Evolutionary conservation across 2,797 vertebrate species (phyloP).

Genomic region (Tamandua tetradactyla): DNA sequence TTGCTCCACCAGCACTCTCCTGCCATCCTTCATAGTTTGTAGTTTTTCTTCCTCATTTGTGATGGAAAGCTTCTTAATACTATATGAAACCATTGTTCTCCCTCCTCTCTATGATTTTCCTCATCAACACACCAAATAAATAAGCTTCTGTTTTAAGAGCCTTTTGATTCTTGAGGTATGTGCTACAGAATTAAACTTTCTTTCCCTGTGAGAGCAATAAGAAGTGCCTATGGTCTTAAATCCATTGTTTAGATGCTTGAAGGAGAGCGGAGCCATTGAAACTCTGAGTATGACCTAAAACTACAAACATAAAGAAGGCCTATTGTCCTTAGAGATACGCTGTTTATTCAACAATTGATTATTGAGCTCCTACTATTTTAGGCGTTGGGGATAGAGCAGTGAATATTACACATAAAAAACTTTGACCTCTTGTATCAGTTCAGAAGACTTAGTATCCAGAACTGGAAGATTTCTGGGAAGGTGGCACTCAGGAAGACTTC

Average conservation of each 20-base stretch:
- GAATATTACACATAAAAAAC: constrained; percentile 6
- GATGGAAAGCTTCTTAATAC: not conserved
- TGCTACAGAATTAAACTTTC: not conserved
- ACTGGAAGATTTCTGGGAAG: not conserved
- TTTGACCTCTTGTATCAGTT: not conserved
- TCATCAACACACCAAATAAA: constrained; percentile 20
- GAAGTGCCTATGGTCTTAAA: not conserved
- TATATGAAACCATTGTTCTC: not conserved
- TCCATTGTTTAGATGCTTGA: not conserved
- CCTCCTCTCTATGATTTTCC: not conserved
- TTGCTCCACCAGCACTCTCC: not conserved
- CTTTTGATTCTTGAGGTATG: not conserved
- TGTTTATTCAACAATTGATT: constrained; percentile 30
- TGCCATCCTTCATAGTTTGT: not conserved
- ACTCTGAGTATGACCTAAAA: not conserved
- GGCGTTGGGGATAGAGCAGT: not conserved
- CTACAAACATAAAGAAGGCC: not conserved
- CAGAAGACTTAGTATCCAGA: not conserved
- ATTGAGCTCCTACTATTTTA: not conserved
- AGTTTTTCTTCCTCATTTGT: not conserved
- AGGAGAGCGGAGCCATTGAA: not conserved
- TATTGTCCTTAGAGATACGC: not conserved
- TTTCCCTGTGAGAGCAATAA: not conserved
- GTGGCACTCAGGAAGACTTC: not conserved
- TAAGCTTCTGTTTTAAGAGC: not conserved